Evolutionary conservation across 1,140 invertebrate species (phyloP).

Genomic region (Pseudomyrmex gracilis): DNA sequence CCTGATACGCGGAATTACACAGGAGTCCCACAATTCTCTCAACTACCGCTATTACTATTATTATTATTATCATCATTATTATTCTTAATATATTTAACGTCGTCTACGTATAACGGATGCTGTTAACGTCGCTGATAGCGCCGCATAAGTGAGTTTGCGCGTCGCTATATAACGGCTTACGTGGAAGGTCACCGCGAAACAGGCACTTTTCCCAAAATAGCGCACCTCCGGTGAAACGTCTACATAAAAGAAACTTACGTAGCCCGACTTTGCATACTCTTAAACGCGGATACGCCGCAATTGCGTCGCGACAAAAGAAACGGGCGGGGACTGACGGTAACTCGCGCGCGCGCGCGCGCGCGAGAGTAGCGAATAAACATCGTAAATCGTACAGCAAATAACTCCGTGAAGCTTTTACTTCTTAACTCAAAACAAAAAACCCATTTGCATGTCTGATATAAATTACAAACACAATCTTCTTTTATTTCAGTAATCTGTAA

Average conservation of each 20-base stretch:
- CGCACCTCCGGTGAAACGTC: not conserved
- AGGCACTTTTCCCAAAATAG: constrained; percentile 32
- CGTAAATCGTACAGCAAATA: not conserved
- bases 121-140: not conserved
- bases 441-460: no score
- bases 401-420: not conserved
- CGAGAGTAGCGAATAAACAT: constrained; percentile 14
- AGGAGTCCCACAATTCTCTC: not conserved
- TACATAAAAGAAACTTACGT: constrained; percentile 32
- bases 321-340: not conserved
- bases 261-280: constrained; percentile 16
- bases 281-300: not conserved
- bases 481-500: not conserved
- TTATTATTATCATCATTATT: constrained; percentile 36
- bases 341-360: not conserved
- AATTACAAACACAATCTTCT: not conserved
- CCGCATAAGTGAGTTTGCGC: not conserved
- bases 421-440: not conserved
- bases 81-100: constrained; percentile 1
- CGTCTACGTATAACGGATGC: not conserved
- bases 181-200: not conserved
- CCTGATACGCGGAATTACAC: not conserved
- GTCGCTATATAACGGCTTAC: not conserved
- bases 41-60: no score
- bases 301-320: constrained; percentile 16